Conservation (phyloP, 2,113 vertebrate genomes). For the Bujurquina vittata region DNA sequence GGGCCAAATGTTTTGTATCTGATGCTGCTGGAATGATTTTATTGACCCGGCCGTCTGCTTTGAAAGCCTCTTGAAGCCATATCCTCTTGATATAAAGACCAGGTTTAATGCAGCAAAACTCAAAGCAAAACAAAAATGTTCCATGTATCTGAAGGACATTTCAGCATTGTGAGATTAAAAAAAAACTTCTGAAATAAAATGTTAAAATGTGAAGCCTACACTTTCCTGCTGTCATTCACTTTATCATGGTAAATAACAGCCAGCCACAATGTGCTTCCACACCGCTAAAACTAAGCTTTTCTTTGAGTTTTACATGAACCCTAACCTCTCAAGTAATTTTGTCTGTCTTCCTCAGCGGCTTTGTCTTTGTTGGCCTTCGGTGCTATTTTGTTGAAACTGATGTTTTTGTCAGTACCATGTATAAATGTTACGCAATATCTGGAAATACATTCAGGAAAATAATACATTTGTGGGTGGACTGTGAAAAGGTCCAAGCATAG, state of each 20-base stretch:
- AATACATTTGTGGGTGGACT: conserved; percentile 73
- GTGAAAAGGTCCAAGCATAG: conserved; percentile 51
- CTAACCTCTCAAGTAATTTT: background rate
- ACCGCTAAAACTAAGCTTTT: background rate
- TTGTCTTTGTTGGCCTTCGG: conserved; percentile 10
- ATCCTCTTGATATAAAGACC: conserved; percentile 7
- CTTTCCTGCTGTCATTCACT: conserved; percentile 8
- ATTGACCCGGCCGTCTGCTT: conserved; percentile 25
- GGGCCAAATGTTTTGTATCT: conserved; percentile 31
- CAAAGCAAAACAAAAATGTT: conserved; percentile 3
- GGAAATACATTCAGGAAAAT: conserved; percentile 71
- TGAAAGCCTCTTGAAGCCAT: conserved; percentile 1
- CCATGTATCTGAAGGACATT: conserved; percentile 31
- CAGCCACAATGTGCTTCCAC: background rate
- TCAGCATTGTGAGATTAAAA: background rate
- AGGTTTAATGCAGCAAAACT: background rate
- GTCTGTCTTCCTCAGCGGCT: background rate
- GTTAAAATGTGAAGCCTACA: background rate
- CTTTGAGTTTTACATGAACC: background rate
- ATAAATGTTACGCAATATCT: conserved; percentile 68
- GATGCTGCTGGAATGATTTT: conserved; percentile 11
- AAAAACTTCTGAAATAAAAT: conserved; percentile 16
- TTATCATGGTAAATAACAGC: background rate
- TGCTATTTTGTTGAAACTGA: conserved; percentile 23
- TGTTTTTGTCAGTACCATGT: conserved; percentile 45